These are phyloP conservation scores for Syngnathoides biaculeatus DNA, from an alignment of 2,113 vertebrate genomes.

Conservation along the genomic window DNA sequence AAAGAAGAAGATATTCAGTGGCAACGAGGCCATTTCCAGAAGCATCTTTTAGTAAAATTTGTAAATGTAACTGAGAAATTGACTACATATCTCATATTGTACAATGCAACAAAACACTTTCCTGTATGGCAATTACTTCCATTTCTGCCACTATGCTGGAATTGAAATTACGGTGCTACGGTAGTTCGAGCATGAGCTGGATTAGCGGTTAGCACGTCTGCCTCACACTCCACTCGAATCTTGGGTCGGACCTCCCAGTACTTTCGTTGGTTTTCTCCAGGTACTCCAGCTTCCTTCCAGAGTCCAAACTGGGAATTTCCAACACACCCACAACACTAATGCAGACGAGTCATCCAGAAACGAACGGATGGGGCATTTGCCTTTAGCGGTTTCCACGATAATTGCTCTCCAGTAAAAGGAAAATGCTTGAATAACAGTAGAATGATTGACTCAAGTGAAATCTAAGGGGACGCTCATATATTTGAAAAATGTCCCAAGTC, in stretches of 20 bases:
- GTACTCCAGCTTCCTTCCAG: not conserved
- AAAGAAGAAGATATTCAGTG: too few species aligned
- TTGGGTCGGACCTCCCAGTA: not conserved
- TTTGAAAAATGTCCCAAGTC: conserved; percentile 6
- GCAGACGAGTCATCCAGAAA: not conserved
- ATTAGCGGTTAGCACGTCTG: not conserved
- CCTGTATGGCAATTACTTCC: too few species aligned
- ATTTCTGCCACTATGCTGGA: too few species aligned
- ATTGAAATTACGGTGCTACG: too few species aligned
- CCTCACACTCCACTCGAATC: not conserved
- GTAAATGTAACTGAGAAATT: too few species aligned
- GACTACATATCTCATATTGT: too few species aligned
- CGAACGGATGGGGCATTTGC: not conserved
- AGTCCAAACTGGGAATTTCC: not conserved
- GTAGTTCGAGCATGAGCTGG: too few species aligned
- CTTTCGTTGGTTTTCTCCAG: not conserved
- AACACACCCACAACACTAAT: not conserved
- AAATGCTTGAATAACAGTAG: not conserved
- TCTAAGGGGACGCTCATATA: conserved; percentile 8
- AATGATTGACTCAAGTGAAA: conserved; percentile 20
- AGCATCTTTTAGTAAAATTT: too few species aligned
- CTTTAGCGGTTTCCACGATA: not conserved
- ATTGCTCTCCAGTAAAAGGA: not conserved
- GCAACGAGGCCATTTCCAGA: too few species aligned
- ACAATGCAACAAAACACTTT: too few species aligned